Evolutionary conservation across 2,113 vertebrate genomes (phyloP).

Genomic region (Cololabis saira): DNA sequence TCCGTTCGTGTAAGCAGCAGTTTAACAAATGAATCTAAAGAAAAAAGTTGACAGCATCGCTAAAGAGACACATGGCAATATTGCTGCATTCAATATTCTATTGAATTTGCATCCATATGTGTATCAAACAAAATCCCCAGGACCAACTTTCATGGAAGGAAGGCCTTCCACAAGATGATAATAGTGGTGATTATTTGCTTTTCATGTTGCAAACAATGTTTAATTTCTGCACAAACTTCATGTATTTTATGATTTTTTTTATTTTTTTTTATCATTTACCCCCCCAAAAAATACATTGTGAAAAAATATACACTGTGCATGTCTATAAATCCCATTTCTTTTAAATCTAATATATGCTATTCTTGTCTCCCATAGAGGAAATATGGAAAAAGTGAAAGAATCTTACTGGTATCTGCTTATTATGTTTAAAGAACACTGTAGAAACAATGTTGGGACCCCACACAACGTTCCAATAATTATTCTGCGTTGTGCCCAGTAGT

Average conservation of each 20-base stretch:
- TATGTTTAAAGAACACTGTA: too few relatives aligned
- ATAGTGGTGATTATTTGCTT: neutral
- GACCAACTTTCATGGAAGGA: neutral
- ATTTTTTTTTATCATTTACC: neutral
- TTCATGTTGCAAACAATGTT: neutral
- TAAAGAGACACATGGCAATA: constrained; percentile 14
- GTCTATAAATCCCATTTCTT: too few relatives aligned
- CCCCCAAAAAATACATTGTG: neutral
- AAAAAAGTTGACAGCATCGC: neutral
- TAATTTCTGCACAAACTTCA: neutral
- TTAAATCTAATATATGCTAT: too few relatives aligned
- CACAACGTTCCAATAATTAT: too few relatives aligned
- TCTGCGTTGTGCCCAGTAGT: too few relatives aligned
- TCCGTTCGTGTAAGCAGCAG: neutral
- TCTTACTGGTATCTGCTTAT: too few relatives aligned
- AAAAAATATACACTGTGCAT: too few relatives aligned
- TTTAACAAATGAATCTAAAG: constrained; percentile 17
- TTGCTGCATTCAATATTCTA: neutral
- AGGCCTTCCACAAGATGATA: too few relatives aligned
- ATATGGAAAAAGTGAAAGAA: too few relatives aligned
- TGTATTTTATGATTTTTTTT: neutral
- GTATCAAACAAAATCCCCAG: neutral
- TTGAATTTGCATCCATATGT: constrained; percentile 7
- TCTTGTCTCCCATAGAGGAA: too few relatives aligned
- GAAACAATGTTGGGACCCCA: too few relatives aligned